A percentile compares a stretch with the other conserved stretches of the same genome.
These are phyloP conservation scores for Cariama cristata DNA, from an alignment of 2,113 vertebrate species.

Conservation along the genomic window DNA sequence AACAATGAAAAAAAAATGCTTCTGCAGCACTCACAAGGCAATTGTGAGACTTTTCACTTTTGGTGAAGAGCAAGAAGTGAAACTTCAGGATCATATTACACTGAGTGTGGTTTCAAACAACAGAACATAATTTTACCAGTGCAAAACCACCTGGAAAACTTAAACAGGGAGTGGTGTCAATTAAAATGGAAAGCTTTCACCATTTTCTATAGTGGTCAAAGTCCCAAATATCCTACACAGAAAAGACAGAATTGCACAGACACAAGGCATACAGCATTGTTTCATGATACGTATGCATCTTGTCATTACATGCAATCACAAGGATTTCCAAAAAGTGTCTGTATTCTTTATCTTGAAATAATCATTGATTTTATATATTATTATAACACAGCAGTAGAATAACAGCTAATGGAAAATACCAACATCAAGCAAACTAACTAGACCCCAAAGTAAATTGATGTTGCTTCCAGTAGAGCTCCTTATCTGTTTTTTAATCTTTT, in stretches of 20 bases:
- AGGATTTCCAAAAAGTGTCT: neutral
- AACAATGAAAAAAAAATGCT: neutral
- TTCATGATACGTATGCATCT: neutral
- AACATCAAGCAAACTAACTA: neutral
- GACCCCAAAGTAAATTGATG: constrained; percentile 36
- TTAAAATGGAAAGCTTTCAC: neutral
- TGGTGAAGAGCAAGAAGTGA: neutral
- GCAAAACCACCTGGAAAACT: neutral
- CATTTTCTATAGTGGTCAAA: neutral
- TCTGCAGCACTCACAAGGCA: neutral
- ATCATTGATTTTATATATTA: neutral
- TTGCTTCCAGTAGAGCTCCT: neutral
- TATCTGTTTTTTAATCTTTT: constrained; percentile 35
- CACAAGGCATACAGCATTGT: too few relatives aligned
- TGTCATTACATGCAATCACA: neutral
- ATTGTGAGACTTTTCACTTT: neutral
- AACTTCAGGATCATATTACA: neutral
- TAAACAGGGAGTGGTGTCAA: neutral
- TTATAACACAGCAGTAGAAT: neutral
- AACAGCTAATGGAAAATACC: constrained; percentile 19
- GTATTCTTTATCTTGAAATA: neutral
- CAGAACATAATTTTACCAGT: neutral
- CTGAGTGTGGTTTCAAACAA: neutral
- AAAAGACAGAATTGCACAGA: neutral
- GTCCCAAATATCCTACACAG: neutral